Percentiles rank a stretch among this genome's conserved stretches.
These are phyloP conservation scores for Sarcophaga rosellei DNA, from an alignment of 2,888 invertebrate genomes.

Conservation along the genomic window DNA sequence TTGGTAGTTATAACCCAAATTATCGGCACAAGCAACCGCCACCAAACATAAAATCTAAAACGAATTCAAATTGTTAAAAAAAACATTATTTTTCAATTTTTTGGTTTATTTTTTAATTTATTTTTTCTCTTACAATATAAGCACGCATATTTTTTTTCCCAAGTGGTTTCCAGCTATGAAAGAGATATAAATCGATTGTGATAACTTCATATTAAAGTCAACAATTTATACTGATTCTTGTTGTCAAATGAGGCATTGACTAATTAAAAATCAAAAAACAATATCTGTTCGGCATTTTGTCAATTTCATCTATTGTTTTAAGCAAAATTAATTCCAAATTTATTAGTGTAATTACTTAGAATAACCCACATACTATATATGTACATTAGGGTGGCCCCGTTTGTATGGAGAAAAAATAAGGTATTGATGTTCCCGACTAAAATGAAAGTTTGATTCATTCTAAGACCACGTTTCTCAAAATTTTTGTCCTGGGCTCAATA, in stretches of 20 bases:
- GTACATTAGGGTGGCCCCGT: too few species aligned
- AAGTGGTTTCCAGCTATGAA: conserved; percentile 9
- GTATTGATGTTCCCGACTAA: too few species aligned
- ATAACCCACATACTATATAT: conserved; percentile 11
- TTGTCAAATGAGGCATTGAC: neutral
- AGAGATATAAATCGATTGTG: conserved; percentile 6
- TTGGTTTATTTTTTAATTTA: neutral
- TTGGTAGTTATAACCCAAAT: conserved; percentile 75
- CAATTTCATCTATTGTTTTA: neutral
- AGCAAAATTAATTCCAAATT: conserved; percentile 34
- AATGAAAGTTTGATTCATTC: too few species aligned
- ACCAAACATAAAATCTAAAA: conserved; percentile 72
- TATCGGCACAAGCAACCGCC: conserved; percentile 74
- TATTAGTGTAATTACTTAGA: conserved; percentile 39
- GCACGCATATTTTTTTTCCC: conserved; percentile 38
- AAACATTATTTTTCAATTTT: neutral
- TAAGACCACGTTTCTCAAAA: too few species aligned
- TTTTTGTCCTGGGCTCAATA: too few species aligned
- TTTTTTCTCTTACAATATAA: conserved; percentile 44
- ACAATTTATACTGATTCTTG: conserved; percentile 33
- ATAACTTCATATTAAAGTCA: neutral
- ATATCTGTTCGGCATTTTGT: neutral
- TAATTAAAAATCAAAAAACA: neutral
- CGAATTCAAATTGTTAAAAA: neutral
- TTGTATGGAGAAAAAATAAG: too few species aligned